phyloP scores from a whole-genome alignment of 2,888 invertebrate species.

The Helicoverpa assulta region DNA sequence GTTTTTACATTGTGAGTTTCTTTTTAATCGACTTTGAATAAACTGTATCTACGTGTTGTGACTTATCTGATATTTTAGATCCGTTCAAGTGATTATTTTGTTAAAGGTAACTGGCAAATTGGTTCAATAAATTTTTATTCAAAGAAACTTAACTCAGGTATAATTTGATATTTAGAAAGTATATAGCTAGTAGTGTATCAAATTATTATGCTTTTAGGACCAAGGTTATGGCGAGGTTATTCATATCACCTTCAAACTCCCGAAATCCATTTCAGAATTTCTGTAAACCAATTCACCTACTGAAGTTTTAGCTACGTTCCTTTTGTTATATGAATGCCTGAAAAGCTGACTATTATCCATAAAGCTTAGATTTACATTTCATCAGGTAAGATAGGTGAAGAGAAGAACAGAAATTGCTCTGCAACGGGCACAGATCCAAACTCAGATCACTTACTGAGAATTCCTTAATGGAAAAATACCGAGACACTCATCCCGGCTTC shows the following conservation, averaged over 20 bases:
- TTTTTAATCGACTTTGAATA: background rate
- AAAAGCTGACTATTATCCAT: too few relatives aligned
- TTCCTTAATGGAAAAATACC: background rate
- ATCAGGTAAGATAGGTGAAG: background rate
- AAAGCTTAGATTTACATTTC: too few relatives aligned
- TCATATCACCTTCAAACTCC: constrained; percentile 25
- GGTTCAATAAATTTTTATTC: background rate
- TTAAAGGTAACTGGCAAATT: background rate
- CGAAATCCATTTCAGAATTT: constrained; percentile 23
- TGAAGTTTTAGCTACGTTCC: background rate
- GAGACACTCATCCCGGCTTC: background rate
- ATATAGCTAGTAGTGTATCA: background rate
- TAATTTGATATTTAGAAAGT: background rate
- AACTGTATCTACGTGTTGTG: background rate
- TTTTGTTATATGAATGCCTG: too few relatives aligned
- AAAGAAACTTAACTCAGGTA: background rate
- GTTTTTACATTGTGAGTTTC: constrained; percentile 2
- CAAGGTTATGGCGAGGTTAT: constrained; percentile 27
- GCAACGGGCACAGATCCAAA: background rate
- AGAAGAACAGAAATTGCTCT: background rate
- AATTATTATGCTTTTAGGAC: constrained; percentile 42
- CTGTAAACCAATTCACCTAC: too few relatives aligned
- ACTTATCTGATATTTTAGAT: background rate
- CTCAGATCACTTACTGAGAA: background rate
- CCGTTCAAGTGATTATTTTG: background rate